Conservation (phyloP, 2,888 invertebrate species). For the Cephus runcator region DNA sequence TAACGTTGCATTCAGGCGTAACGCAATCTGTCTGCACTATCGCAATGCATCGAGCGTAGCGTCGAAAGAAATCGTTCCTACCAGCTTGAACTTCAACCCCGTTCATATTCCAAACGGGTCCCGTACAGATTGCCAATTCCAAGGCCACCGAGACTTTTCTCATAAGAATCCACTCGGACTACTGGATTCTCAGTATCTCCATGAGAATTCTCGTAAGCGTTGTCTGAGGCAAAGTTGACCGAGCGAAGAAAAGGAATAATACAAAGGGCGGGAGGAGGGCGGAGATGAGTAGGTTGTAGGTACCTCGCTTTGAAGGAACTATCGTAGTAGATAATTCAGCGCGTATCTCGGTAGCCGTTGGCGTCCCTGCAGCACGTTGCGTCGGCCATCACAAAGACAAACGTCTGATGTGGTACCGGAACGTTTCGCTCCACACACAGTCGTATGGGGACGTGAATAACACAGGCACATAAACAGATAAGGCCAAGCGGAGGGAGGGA, state of each 20-base stretch:
- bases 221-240: background rate
- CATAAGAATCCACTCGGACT: background rate
- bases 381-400: constrained; percentile 64
- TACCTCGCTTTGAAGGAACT: constrained; percentile 50
- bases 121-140: background rate
- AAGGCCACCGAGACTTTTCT: background rate
- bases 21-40: constrained; percentile 43
- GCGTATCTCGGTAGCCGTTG: constrained; percentile 64
- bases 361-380: constrained; percentile 51
- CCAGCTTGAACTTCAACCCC: background rate
- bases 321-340: constrained; percentile 62
- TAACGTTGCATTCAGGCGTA: constrained; percentile 43
- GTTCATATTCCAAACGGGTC: background rate
- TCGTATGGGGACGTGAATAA: constrained; percentile 33
- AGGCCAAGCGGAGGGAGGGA: constrained; percentile 26
- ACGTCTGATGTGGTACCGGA: constrained; percentile 54
- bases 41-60: background rate
- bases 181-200: background rate
- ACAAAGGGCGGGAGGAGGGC: constrained; percentile 2
- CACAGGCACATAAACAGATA: constrained; percentile 40
- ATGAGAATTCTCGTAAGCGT: background rate
- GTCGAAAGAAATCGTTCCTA: background rate
- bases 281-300: constrained; percentile 26
- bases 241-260: constrained; percentile 12
- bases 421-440: constrained; percentile 56